These are phyloP conservation scores for Bedellia somnulentella DNA, from an alignment of 2,888 invertebrate genomes.

Conservation along the genomic window DNA sequence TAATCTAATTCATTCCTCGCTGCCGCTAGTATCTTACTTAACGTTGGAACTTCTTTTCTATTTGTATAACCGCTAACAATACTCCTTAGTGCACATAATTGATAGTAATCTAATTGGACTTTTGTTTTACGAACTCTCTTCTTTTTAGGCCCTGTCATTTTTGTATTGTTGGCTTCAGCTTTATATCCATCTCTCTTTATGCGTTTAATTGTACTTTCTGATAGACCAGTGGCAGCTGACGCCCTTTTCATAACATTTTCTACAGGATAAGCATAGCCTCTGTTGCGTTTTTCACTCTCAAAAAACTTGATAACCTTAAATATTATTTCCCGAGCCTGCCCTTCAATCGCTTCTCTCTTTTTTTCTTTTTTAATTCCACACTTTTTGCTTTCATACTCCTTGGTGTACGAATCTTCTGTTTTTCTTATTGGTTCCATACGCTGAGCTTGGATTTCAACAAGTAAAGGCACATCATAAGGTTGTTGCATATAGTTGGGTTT, in stretches of 20 bases:
- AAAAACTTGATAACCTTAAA: slow-evolving; percentile 51
- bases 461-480: too few species aligned
- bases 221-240: slow-evolving; percentile 44
- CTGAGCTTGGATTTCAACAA: too few species aligned
- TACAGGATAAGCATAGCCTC: slow-evolving; percentile 46
- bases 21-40: slow-evolving; percentile 43
- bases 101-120: slow-evolving; percentile 32
- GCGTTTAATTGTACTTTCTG: slow-evolving; percentile 46
- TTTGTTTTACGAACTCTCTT: slow-evolving; percentile 46
- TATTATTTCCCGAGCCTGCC: slow-evolving; percentile 46
- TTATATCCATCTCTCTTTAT: slow-evolving; percentile 44
- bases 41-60: slow-evolving; percentile 43
- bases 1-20: slow-evolving; percentile 45
- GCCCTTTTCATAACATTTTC: slow-evolving; percentile 49
- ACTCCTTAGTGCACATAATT: slow-evolving; percentile 38
- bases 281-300: slow-evolving; percentile 49
- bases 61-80: slow-evolving; percentile 43
- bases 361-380: slow-evolving; percentile 30
- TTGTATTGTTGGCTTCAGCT: slow-evolving; percentile 44
- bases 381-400: slow-evolving; percentile 33
- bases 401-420: slow-evolving; percentile 21
- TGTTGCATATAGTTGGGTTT: too few species aligned
- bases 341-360: slow-evolving; percentile 35
- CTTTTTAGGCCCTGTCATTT: slow-evolving; percentile 47
- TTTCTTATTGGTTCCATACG: background rate